Conservation (phyloP, 2,888 invertebrate genomes). For the Suillia variegata region DNA sequence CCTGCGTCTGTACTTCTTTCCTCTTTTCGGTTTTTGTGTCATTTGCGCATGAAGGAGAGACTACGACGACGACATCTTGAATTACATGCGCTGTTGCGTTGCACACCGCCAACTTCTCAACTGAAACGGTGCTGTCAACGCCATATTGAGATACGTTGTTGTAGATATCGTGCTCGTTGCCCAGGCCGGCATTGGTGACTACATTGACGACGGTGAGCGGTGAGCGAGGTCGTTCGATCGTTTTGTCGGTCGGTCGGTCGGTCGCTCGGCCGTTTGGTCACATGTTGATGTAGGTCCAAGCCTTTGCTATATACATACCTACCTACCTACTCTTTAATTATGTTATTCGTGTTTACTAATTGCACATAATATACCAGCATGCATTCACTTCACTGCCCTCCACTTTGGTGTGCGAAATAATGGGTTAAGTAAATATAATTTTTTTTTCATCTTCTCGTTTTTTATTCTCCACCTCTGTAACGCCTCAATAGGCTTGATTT, state of each 20-base stretch:
- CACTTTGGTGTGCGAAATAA: slow-evolving; percentile 6
- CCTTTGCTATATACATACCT: slow-evolving; percentile 8
- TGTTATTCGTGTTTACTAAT: slow-evolving; percentile 5
- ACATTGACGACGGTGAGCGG: background rate
- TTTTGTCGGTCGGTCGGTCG: background rate
- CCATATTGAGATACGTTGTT: background rate
- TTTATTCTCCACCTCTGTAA: slow-evolving; percentile 1
- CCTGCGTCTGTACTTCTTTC: too few species aligned
- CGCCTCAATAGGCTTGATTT: slow-evolving; percentile 4
- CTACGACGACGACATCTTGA: background rate
- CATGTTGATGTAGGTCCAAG: slow-evolving; percentile 47
- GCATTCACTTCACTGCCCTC: background rate
- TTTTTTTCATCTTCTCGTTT: background rate
- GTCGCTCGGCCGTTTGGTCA: slow-evolving; percentile 1
- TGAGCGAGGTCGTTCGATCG: background rate
- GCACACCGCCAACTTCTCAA: background rate
- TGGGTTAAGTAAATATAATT: slow-evolving; percentile 22
- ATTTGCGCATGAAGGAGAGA: too few species aligned
- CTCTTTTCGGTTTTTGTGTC: too few species aligned
- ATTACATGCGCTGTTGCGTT: background rate
- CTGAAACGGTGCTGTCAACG: background rate
- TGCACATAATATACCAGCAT: slow-evolving; percentile 14
- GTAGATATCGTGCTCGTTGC: too few species aligned
- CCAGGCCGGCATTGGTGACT: background rate
- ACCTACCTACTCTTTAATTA: background rate